Base-by-base conservation (phyloP, 2,797 vertebrate genomes). In the Crocodylus rhombifer region DNA sequence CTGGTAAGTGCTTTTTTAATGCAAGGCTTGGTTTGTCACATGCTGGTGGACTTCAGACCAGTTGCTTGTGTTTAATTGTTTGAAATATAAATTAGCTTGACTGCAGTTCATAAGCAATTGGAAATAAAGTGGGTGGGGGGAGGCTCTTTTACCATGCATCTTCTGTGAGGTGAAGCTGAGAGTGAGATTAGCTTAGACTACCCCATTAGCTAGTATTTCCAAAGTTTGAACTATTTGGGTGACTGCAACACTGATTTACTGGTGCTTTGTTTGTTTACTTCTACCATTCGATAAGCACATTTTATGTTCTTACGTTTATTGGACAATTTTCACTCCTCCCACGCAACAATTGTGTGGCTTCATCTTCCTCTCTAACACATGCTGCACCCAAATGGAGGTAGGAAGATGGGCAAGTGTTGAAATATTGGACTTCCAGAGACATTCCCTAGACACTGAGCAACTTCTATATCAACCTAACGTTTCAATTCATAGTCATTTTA, bases 1-100 rank as follows among this genome's bases (percentile, higher is more conserved):
- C 97, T 98, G 98, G 98, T 98, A 95, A 95, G 97, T 67, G 15
- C 6, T 73, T 42, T 81, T 36, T 69, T 36, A 23, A 25, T 77
- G 75, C 13, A n/a, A 77, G 57, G 14, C 18, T 30, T 10, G 15
- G 30, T 60, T 14, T 61, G 30, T 60, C 57, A 21, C 23, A 58
- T 30, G 58, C 30, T 25, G 71, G 3, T 16, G 28, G 36, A 17
- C 55, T 55, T 56, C 2, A 25, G 13, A 57, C 7, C 51, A 8
- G 11, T 65, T 62, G 20, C 26, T 76, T 36, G 75, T 77, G 51
- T n/a, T 42, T 30, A 28, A 71, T 23, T 26, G 42, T 51, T 64
- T 30, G 33, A 23, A 16, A 60, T 84, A n/a, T 60, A 57, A 33
- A 62, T 26, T 16, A 76, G 56, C n/a, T 71, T 0, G 2, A 84